Base-by-base conservation (phyloP, 2,888 invertebrate genomes). In the Rhabditophanes sp. region DNA sequence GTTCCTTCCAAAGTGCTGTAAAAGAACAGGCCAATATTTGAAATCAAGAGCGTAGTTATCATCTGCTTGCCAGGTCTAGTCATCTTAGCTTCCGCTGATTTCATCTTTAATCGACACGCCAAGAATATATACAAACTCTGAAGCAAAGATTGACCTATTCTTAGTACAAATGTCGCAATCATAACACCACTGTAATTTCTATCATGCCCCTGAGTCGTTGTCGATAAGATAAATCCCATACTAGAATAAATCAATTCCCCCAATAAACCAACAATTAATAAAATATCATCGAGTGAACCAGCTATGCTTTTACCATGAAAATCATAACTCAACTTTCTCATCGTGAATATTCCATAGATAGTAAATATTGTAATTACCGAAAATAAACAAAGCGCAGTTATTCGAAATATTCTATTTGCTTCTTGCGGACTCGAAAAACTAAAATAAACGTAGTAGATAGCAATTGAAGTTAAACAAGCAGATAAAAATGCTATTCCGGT, bases 31-130 rank as follows among this genome's bases (percentile, higher is more conserved):
- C 61, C 53, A 9, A 56, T 50, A 36, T 61, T 61, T 7, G 59
- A 51, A 6, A 61, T 48, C 16, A 60, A 41, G 3, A 61, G 43
- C 29, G 62, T 62, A 1, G 61, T 61, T 29, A 61, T 56, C 19
- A 57, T 46, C 28, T 61, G 59, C 37, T 62, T 62, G n/a, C 61
- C 60, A 3, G 52, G 50, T 34, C 50, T 54, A n/a, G 27, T 8
- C 18, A 18, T 23, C 8, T 8, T 26, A 11, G 9, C 11, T 26
- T 26, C 30, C n/a, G 2, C 14, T 30, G 2, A 2, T n/a, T n/a
- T n/a, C n/a, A n/a, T n/a, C n/a, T 26, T 8, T 25, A 11, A 15
- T 33, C 25, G 15, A 12, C 18, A 22, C 11, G 46, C 44, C 8
- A 53, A 42, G 7, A 61, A 25, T 27, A 61, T 61, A 34, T 59